Evolutionary conservation across 2,888 invertebrate species (phyloP), one percentile per base, ranked within the genome.

Genomic region (Julus scandinavius): DNA sequence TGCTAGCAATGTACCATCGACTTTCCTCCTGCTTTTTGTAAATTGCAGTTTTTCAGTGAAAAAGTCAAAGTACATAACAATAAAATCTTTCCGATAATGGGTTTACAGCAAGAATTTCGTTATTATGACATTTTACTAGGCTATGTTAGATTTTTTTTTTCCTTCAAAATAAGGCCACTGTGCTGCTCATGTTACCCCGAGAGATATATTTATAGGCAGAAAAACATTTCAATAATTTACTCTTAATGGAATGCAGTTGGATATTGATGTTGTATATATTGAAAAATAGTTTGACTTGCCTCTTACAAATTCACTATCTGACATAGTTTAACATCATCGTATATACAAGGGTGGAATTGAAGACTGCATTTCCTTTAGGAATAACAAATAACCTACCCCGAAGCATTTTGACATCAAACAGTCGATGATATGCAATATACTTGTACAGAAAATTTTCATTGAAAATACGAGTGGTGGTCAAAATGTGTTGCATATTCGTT

Each of bases 1-100:
- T 72, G 29, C 29, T n/a, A 29, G 29, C 38, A 72, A 72, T 72
- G 72, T 72, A 29, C 63, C 13, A 29, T 29, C 72, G 29, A 7
- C 72, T 6, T 29, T 7, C 29, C 29, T 29, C 72, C 11, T 9
- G 29, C 72, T 72, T 29, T 29, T 72, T 72, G 72, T 29, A 29
- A 72, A 72, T 72, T 72, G 72, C 72, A 72, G 72, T 72, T 72
- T 54, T 72, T 29, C 72, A 72, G 72, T 72, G 29, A 72, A 72
- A 72, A 72, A 72, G 72, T 29, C 72, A 72, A 29, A 72, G 72
- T 72, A 72, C 72, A 29, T 72, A 72, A 72, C 72, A 72, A 72
- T 72, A 72, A 72, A 72, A 72, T 72, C 72, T 72, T 72, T 72
- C 72, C 72, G 72, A 72, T 72, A 72, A 72, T 72, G 72, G 29